A percentile compares a stretch with the other conserved stretches of the same genome.
These are phyloP conservation scores for Centruroides vittatus DNA, from an alignment of 1,140 invertebrate species.

Conservation along the genomic window DNA sequence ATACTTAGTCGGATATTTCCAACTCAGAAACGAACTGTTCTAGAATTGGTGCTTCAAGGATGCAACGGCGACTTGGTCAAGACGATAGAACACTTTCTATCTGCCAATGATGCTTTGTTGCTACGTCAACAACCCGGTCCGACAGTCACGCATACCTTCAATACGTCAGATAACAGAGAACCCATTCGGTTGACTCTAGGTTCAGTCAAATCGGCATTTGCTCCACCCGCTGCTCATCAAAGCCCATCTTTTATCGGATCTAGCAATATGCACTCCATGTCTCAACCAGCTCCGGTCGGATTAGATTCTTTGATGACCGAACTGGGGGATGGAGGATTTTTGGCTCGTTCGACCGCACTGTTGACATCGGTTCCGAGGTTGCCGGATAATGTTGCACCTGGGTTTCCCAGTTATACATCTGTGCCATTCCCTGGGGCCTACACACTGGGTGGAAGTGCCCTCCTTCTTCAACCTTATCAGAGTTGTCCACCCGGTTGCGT, in stretches of 20 bases:
- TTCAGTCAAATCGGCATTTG: conserved; percentile 11
- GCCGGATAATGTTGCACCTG: conserved; percentile 8
- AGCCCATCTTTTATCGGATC: not conserved
- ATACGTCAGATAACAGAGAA: not conserved
- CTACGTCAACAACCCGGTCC: conserved; percentile 2
- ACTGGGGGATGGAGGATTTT: not conserved
- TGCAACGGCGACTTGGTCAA: conserved; percentile 74
- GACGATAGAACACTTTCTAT: conserved; percentile 50
- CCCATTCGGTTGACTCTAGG: not conserved
- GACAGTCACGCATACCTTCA: not conserved
- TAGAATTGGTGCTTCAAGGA: conserved; percentile 70
- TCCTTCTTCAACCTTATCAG: conserved; percentile 5
- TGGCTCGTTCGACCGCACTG: not conserved
- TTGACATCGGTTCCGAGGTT: conserved; percentile 6
- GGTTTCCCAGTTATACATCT: not conserved
- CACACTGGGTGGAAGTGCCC: conserved; percentile 1
- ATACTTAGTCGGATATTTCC: conserved; percentile 75
- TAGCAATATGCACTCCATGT: not conserved
- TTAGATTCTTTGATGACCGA: too few relatives aligned
- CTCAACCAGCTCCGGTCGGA: too few relatives aligned
- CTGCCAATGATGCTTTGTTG: conserved; percentile 18
- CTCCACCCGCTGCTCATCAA: conserved; percentile 1
- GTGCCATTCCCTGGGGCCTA: not conserved
- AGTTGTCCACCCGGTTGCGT: conserved; percentile 8
- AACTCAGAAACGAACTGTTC: conserved; percentile 59